Evolutionary conservation across 2,888 invertebrate genomes (phyloP).

Genomic region (Gari tellinella): DNA sequence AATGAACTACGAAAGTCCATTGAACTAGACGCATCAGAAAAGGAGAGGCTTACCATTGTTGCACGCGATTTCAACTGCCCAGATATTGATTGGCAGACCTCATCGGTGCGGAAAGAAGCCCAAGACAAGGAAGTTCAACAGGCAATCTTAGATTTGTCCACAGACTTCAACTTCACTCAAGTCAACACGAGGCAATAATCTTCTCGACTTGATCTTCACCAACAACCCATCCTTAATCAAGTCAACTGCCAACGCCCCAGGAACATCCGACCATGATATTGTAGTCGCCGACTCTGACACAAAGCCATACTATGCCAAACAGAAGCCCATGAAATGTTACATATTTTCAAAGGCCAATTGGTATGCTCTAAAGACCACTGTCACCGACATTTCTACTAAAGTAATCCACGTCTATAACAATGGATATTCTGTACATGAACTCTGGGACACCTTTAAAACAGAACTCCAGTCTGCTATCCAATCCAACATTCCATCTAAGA

Average conservation of each 20-base stretch:
- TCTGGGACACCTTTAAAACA: conserved; percentile 23
- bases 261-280: conserved; percentile 41
- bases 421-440: neutral
- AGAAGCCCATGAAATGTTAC: conserved; percentile 22
- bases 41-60: too few relatives aligned
- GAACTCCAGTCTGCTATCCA: neutral
- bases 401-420: neutral
- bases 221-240: conserved; percentile 36
- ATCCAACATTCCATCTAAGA: conserved; percentile 12
- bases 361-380: conserved; percentile 13
- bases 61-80: too few relatives aligned
- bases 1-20: too few relatives aligned
- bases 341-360: conserved; percentile 38
- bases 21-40: too few relatives aligned
- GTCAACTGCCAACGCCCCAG: conserved; percentile 19
- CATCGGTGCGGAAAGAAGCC: too few relatives aligned
- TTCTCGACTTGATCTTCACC: conserved; percentile 42
- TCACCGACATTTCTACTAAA: neutral
- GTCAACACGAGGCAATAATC: conserved; percentile 24
- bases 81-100: too few relatives aligned
- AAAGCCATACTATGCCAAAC: conserved; percentile 23
- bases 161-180: conserved; percentile 28
- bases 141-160: conserved; percentile 28
- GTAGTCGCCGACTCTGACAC: conserved; percentile 39
- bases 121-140: too few relatives aligned